Base-by-base conservation (phyloP, 2,797 vertebrate species). In the Apogon hyalosoma region DNA sequence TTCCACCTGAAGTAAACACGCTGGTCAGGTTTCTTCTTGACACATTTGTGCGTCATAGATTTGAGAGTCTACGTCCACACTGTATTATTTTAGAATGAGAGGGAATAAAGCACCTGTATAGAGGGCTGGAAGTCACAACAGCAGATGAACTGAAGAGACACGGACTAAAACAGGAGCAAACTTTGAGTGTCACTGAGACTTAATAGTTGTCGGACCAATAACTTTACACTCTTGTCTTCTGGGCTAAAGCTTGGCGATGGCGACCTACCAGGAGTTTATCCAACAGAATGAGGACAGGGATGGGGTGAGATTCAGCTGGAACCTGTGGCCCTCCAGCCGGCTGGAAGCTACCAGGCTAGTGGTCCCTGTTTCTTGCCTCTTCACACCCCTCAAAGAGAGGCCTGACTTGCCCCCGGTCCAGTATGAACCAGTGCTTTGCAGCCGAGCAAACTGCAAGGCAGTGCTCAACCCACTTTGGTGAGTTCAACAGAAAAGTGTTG, bases 391-490 rank as follows among this genome's bases (percentile, higher is more conserved):
- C 59, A 98, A 97, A 77, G 98, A 99, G 61, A 94, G 95, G 11
- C 94, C 93, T 0, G 96, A 98, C 85, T 86, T 99, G 63, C 98
- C 97, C 0, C 98, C 97, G 0, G 94, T 97, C 38, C 98, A 99
- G 63, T 99, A 99, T 12, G 98, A 99, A 16, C 97, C 97, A 0
- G 96, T 99, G 14, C 88, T 98, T n/a, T 99, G 98, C 79, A 95
- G 96, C 88, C 93, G 97, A 33, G 93, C 91, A 0, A 98, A 94
- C 63, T 99, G 98, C 92, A 98, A 96, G 87, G 97, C 97, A 0
- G 95, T 98, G 60, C 97, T 99, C 73, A 99, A 97, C 84, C 98
- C 98, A 0, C 94, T 99, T 18, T 98, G 97, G 98, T 99, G 95
- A 88, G 95, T 81, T 10, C 18, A 6, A 51, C 2, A 11, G 9